These are phyloP conservation scores for Aulostomus chinensis DNA, from an alignment of 2,797 vertebrate genomes.

Conservation along the genomic window DNA sequence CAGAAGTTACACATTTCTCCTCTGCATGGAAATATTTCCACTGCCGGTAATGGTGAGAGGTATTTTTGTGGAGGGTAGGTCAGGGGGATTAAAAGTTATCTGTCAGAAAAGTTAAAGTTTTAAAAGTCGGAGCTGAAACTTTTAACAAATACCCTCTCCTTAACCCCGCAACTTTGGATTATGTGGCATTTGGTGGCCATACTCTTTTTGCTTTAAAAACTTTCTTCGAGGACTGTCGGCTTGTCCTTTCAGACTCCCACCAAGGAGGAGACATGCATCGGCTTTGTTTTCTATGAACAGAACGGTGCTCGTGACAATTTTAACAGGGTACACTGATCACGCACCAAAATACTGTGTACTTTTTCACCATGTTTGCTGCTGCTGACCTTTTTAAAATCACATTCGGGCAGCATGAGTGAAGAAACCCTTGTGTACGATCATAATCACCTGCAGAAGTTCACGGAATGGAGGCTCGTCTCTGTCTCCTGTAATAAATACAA, in stretches of 20 bases:
- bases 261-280: not conserved
- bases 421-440: conserved; percentile 10
- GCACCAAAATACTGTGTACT: not conserved
- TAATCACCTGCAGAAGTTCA: conserved; percentile 20
- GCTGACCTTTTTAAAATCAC: conserved; percentile 14
- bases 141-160: too few species aligned
- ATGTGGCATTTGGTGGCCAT: not conserved
- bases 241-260: too few species aligned
- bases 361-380: not conserved
- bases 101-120: too few species aligned
- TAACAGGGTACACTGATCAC: conserved; percentile 16
- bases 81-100: too few species aligned
- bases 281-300: not conserved
- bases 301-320: not conserved
- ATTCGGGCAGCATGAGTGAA: conserved; percentile 2
- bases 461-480: conserved; percentile 13
- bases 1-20: too few species aligned
- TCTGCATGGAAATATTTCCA: too few species aligned
- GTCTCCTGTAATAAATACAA: conserved; percentile 21
- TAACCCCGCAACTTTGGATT: too few species aligned
- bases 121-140: too few species aligned
- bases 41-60: too few species aligned
- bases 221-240: too few species aligned
- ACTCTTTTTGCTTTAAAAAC: too few species aligned
- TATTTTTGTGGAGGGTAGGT: too few species aligned